Evolutionary conservation across 2,797 vertebrate species (phyloP).

Genomic region (Coreius guichenoti): DNA sequence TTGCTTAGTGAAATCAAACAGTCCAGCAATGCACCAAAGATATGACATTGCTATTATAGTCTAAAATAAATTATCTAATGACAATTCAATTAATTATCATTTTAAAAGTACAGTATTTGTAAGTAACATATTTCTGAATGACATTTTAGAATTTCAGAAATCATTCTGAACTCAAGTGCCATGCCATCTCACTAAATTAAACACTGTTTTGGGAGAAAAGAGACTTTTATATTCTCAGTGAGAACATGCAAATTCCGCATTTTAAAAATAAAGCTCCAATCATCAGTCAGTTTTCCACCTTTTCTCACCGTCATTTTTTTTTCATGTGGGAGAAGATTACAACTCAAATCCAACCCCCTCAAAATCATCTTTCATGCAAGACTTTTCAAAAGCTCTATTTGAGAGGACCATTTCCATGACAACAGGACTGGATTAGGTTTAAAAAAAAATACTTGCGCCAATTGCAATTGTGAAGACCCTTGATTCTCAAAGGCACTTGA

Average conservation of each 20-base stretch:
- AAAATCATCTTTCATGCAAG: constrained; percentile 70
- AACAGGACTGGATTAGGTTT: constrained; percentile 79
- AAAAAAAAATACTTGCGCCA: constrained; percentile 55
- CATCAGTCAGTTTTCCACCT: constrained; percentile 31
- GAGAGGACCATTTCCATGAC: constrained; percentile 81
- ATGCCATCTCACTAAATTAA: constrained; percentile 46
- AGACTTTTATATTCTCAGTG: constrained; percentile 31
- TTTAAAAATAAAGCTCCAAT: constrained; percentile 56
- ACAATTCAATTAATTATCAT: background rate
- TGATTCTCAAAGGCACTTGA: constrained; percentile 72
- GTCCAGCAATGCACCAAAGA: background rate
- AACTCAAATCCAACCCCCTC: constrained; percentile 65
- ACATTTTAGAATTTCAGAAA: background rate
- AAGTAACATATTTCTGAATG: background rate
- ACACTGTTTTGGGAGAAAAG: constrained; percentile 18
- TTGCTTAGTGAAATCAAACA: background rate
- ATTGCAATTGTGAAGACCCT: constrained; percentile 74
- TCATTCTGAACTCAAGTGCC: background rate
- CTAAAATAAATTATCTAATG: background rate
- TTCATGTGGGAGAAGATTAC: constrained; percentile 61
- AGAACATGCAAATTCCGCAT: constrained; percentile 53
- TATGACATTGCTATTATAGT: background rate
- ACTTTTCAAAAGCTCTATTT: constrained; percentile 65
- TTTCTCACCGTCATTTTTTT: constrained; percentile 28
- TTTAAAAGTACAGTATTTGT: background rate